Conservation (phyloP, 1,140 invertebrate species). For the Drosophila littoralis region DNA sequence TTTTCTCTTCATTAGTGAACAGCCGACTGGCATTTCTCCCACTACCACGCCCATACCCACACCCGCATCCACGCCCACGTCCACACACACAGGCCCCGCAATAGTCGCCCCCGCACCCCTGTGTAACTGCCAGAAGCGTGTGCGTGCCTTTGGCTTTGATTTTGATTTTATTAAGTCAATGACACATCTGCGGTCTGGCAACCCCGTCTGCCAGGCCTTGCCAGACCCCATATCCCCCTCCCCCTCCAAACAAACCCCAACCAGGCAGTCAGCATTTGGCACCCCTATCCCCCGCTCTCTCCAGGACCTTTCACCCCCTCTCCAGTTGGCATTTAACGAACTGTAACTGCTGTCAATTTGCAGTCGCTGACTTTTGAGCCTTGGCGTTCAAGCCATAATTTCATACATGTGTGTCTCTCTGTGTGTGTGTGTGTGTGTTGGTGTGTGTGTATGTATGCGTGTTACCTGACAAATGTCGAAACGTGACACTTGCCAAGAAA, state of each 20-base stretch:
- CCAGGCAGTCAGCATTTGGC: neutral
- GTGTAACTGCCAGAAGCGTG: slow-evolving; percentile 57
- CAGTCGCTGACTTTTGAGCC: slow-evolving; percentile 80
- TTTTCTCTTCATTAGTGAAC: slow-evolving; percentile 76
- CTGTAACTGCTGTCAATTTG: slow-evolving; percentile 83
- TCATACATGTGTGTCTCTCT: slow-evolving; percentile 35
- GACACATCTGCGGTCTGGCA: slow-evolving; percentile 78
- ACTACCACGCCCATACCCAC: neutral
- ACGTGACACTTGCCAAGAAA: slow-evolving; percentile 82
- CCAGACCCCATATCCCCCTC: neutral
- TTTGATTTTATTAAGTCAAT: slow-evolving; percentile 83
- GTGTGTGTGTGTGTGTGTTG: slow-evolving; percentile 10
- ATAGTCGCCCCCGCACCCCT: neutral
- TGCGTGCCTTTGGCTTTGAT: slow-evolving; percentile 81
- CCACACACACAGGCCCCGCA: neutral
- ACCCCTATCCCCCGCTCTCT: neutral
- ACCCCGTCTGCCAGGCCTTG: slow-evolving; percentile 9
- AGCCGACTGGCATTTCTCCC: slow-evolving; percentile 20
- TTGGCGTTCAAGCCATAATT: slow-evolving; percentile 66
- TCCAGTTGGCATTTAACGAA: slow-evolving; percentile 73
- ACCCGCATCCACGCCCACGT: neutral
- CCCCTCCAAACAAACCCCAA: neutral
- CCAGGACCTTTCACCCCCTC: neutral
- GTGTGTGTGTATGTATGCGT: slow-evolving; percentile 38
- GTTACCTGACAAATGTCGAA: slow-evolving; percentile 80